A percentile compares a stretch with the other conserved stretches of the same genome.
These are phyloP conservation scores for Ardeotis arabs DNA, from an alignment of 2,113 vertebrate genomes.

Conservation along the genomic window DNA sequence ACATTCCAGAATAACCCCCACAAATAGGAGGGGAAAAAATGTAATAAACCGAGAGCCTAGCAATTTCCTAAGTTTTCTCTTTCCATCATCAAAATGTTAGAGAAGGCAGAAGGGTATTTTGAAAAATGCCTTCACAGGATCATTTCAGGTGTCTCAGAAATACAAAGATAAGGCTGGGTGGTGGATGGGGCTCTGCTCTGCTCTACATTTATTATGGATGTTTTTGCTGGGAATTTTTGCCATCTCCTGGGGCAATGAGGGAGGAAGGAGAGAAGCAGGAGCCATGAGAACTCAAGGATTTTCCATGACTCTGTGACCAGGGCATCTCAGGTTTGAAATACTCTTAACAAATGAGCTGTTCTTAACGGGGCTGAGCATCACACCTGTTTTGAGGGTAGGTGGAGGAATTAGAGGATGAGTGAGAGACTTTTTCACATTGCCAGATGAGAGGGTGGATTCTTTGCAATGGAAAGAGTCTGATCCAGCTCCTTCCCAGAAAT, in stretches of 20 bases:
- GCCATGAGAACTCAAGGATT: neutral
- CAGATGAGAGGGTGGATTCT: constrained; percentile 18
- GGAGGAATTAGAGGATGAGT: neutral
- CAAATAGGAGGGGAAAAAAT: neutral
- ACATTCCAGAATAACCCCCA: neutral
- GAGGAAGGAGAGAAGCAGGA: neutral
- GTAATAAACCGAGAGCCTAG: neutral
- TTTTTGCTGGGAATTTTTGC: neutral
- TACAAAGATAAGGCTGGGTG: neutral
- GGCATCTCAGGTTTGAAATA: neutral
- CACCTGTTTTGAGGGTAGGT: neutral
- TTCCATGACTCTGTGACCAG: neutral
- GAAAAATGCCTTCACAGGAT: neutral
- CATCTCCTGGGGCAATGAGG: neutral
- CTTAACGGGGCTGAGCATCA: neutral
- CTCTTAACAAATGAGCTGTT: neutral
- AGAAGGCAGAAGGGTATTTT: neutral
- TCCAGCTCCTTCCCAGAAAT: constrained; percentile 14
- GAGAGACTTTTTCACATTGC: neutral
- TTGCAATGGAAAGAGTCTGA: neutral
- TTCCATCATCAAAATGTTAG: neutral
- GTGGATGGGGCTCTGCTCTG: neutral
- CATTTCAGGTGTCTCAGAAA: neutral
- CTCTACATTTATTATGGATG: neutral
- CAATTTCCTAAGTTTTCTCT: neutral